These are phyloP conservation scores for Mugil cephalus DNA, from an alignment of 2,113 vertebrate genomes.

Conservation along the genomic window DNA sequence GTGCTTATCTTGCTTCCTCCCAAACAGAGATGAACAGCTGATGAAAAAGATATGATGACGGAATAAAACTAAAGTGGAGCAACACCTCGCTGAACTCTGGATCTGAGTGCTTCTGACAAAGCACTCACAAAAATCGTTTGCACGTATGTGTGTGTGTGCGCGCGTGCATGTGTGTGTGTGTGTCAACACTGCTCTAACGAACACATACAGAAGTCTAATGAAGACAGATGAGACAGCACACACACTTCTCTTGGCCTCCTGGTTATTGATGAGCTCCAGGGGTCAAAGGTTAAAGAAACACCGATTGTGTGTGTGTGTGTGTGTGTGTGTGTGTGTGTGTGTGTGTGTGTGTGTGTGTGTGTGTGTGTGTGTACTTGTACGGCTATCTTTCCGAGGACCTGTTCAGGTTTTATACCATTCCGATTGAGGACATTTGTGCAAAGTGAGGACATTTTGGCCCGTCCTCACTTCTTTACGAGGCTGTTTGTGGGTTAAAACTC, in stretches of 20 bases:
- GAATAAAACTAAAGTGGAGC: not conserved
- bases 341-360: conserved; percentile 7
- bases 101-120: not conserved
- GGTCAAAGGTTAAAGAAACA: conserved; percentile 75
- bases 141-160: not conserved
- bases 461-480: not conserved
- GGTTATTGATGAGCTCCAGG: conserved; percentile 70
- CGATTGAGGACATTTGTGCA: too few species aligned
- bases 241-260: conserved; percentile 69
- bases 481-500: not conserved
- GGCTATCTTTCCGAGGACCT: too few species aligned
- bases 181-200: not conserved
- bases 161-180: not conserved
- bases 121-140: fast-evolving
- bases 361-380: conserved; percentile 42
- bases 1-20: conserved; percentile 15
- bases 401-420: too few species aligned
- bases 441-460: too few species aligned
- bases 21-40: not conserved
- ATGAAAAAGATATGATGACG: not conserved
- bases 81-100: not conserved
- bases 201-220: conserved; percentile 58
- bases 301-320: conserved; percentile 13
- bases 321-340: too few species aligned
- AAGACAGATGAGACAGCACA: conserved; percentile 77